phyloP scores from a whole-genome alignment of 2,797 vertebrate species.

The Lateolabrax maculatus region DNA sequence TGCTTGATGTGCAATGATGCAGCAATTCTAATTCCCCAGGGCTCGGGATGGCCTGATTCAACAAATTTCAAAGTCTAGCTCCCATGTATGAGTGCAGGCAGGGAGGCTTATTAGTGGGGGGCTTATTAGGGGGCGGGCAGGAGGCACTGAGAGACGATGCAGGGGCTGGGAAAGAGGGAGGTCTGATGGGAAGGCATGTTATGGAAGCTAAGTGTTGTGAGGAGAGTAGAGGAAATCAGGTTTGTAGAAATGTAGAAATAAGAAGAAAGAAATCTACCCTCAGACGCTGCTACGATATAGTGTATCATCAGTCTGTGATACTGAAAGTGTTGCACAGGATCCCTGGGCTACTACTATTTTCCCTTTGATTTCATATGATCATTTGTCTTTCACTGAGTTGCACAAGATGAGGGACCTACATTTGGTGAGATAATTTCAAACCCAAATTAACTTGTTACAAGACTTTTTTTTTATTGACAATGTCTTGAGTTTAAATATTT shows the following conservation, averaged over 20 bases:
- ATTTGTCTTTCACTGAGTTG: neutral
- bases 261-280: neutral
- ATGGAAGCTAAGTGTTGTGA: slow-evolving; percentile 10
- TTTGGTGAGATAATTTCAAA: neutral
- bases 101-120: slow-evolving; percentile 48
- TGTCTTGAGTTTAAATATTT: neutral
- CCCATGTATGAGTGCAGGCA: slow-evolving; percentile 41
- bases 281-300: neutral
- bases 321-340: neutral
- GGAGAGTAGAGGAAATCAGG: neutral
- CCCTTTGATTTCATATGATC: neutral
- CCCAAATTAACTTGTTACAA: neutral
- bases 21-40: slow-evolving; percentile 65
- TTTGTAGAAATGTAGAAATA: neutral
- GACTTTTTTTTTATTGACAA: too few species aligned
- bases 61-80: slow-evolving; percentile 63
- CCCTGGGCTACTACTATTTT: neutral
- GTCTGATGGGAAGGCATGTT: slow-evolving; percentile 19
- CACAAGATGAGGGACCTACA: neutral
- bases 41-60: slow-evolving; percentile 64
- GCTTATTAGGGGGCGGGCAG: slow-evolving; percentile 42
- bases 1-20: slow-evolving; percentile 76
- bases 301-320: neutral
- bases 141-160: slow-evolving; percentile 11
- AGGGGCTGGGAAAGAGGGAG: slow-evolving; percentile 3